Percentiles rank a stretch among this genome's conserved stretches.
These are phyloP conservation scores for Jacana jacana DNA, from an alignment of 2,113 vertebrate genomes.

Conservation along the genomic window DNA sequence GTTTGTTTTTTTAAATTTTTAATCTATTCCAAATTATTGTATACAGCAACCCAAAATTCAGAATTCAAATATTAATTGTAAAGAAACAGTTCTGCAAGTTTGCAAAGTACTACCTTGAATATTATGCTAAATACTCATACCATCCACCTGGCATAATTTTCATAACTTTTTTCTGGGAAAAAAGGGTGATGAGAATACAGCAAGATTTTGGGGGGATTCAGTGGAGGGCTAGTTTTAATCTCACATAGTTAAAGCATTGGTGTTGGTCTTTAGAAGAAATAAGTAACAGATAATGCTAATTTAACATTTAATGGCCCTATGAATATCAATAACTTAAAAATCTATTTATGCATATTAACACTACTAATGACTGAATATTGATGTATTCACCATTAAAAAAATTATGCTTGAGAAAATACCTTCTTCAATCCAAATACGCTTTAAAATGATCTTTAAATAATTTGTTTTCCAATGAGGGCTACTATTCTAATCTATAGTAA, in stretches of 20 bases:
- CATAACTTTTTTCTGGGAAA: neutral
- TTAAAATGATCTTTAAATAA: neutral
- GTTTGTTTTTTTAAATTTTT: neutral
- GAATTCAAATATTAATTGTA: neutral
- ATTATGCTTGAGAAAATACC: too few species aligned
- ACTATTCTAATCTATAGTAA: neutral
- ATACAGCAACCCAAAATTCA: neutral
- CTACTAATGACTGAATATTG: neutral
- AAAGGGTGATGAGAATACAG: neutral
- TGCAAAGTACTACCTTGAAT: neutral
- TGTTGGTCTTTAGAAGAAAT: neutral
- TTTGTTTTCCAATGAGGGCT: neutral
- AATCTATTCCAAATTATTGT: neutral
- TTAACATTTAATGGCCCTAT: neutral
- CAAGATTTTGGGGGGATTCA: rapidly evolving
- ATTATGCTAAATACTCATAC: neutral
- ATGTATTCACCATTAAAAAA: neutral
- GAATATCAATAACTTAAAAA: neutral
- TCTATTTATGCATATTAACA: neutral
- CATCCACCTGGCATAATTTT: neutral
- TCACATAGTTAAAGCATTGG: rapidly evolving
- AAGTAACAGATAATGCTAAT: neutral
- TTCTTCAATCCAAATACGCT: neutral
- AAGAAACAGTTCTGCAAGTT: neutral
- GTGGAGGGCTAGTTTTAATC: neutral